Conservation (phyloP, 1,140 invertebrate genomes). For the Drosophila kurseongensis region DNA sequence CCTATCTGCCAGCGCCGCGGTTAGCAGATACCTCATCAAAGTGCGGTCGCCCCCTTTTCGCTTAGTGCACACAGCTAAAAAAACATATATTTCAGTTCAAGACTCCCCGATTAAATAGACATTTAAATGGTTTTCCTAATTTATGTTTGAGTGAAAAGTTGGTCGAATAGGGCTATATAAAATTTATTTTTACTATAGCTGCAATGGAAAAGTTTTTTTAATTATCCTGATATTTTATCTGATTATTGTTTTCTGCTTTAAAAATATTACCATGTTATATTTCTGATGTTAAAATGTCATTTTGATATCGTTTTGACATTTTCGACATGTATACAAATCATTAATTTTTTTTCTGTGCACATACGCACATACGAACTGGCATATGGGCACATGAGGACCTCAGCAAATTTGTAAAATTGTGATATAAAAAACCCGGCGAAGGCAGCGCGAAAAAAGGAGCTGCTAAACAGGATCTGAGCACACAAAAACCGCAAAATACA, state of each 20-base stretch:
- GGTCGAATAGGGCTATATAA: too few species aligned
- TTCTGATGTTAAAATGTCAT: too few species aligned
- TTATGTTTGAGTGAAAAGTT: too few species aligned
- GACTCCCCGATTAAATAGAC: too few species aligned
- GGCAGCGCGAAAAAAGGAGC: constrained; percentile 51
- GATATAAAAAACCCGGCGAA: constrained; percentile 55
- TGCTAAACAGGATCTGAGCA: constrained; percentile 26
- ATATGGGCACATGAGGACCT: constrained; percentile 28
- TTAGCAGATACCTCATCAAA: not conserved
- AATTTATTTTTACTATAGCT: too few species aligned
- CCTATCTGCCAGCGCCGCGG: constrained; percentile 25
- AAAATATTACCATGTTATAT: too few species aligned
- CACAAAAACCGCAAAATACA: constrained; percentile 76
- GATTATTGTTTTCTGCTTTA: too few species aligned
- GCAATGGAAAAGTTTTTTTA: too few species aligned
- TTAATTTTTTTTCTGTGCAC: constrained; percentile 37
- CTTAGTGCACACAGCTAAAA: constrained; percentile 26
- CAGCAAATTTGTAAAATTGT: constrained; percentile 63
- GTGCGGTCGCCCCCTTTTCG: constrained; percentile 15
- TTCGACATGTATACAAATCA: not conserved
- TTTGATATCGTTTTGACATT: not conserved
- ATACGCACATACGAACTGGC: not conserved
- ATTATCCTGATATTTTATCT: too few species aligned
- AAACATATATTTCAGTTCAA: not conserved
- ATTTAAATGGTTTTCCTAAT: too few species aligned